Conservation (phyloP, 2,888 invertebrate genomes). For the Cerastis leucographa region DNA sequence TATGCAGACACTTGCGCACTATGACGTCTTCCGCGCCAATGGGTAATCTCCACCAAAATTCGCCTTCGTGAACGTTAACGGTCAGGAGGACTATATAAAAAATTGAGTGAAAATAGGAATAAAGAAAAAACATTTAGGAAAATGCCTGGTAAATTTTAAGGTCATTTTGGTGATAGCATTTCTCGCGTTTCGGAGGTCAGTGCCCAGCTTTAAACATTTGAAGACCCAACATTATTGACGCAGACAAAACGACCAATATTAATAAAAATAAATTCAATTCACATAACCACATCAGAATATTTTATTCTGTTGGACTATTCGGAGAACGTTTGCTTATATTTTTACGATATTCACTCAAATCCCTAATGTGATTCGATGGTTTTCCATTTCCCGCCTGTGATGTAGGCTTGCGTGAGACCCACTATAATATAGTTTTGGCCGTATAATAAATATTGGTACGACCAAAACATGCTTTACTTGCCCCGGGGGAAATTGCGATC, state of each 20-base stretch:
- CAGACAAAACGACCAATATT: constrained; percentile 62
- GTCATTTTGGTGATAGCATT: neutral
- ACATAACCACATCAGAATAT: constrained; percentile 77
- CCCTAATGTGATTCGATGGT: constrained; percentile 81
- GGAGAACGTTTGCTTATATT: constrained; percentile 78
- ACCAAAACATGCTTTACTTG: constrained; percentile 59
- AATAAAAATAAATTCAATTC: constrained; percentile 75
- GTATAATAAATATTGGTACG: constrained; percentile 64
- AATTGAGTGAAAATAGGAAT: no score
- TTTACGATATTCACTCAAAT: constrained; percentile 81
- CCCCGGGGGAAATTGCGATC: constrained; percentile 59
- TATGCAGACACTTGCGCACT: no score
- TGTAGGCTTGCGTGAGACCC: constrained; percentile 61
- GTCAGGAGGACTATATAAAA: no score
- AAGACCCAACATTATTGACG: constrained; percentile 18
- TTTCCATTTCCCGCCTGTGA: constrained; percentile 82
- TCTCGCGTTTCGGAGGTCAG: neutral
- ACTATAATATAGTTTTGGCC: constrained; percentile 40
- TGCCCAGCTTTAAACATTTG: neutral
- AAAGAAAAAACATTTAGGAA: neutral
- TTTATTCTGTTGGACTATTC: constrained; percentile 78
- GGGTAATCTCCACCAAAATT: no score
- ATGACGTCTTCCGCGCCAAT: no score
- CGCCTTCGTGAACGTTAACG: no score
- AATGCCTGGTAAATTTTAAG: neutral